Conservation (phyloP, 2,888 invertebrate genomes). For the Exocentrus adspersus region DNA sequence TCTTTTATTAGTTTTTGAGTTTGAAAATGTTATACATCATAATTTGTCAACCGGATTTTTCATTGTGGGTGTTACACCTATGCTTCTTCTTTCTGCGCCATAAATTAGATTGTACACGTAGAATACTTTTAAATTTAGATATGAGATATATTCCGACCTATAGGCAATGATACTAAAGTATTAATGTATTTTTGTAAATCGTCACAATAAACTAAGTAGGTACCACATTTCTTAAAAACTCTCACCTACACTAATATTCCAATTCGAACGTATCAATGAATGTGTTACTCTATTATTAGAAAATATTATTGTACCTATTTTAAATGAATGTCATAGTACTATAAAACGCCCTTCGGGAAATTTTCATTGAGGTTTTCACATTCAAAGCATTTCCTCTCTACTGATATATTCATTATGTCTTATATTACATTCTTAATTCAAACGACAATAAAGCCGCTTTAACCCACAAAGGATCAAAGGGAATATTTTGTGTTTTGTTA, state of each 20-base stretch:
- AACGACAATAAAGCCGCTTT: conserved; percentile 1
- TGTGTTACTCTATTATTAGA: conserved; percentile 7
- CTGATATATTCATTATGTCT: not conserved
- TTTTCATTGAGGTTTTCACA: conserved; percentile 14
- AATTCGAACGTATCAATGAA: not conserved
- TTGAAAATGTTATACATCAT: not conserved
- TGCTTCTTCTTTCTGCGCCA: not conserved
- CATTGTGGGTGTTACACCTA: conserved; percentile 2
- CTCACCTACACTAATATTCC: not conserved
- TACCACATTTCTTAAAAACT: conserved; percentile 1
- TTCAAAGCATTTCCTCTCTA: conserved; percentile 2
- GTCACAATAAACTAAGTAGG: not conserved
- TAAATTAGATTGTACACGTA: conserved; percentile 11
- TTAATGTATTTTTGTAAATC: not conserved
- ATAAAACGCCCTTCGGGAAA: not conserved
- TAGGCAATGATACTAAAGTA: not conserved
- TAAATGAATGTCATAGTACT: conserved; percentile 15
- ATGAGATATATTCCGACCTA: not conserved
- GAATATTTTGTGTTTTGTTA: not conserved
- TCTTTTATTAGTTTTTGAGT: not conserved
- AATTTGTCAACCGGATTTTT: not conserved
- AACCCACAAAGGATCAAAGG: not conserved
- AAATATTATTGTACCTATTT: not conserved
- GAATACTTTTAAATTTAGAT: conserved; percentile 10
- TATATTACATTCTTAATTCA: not conserved